Evolutionary conservation across 2,888 invertebrate genomes (phyloP).

Genomic region (Uloborus plumipes): DNA sequence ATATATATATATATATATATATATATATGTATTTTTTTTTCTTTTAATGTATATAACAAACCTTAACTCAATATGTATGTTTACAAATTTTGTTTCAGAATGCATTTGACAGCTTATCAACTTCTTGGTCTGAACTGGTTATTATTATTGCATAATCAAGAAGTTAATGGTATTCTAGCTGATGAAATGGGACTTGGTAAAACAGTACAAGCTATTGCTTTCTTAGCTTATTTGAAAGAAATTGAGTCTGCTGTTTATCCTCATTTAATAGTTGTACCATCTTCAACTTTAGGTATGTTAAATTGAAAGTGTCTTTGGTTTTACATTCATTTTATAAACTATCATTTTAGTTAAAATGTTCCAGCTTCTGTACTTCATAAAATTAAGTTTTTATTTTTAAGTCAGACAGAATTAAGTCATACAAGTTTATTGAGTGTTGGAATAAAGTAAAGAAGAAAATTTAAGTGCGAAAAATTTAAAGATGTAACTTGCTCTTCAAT

Average conservation of each 20-base stretch:
- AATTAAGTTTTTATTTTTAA: too few species aligned
- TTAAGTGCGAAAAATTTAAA: too few species aligned
- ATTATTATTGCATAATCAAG: conserved; percentile 87
- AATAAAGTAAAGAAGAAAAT: too few species aligned
- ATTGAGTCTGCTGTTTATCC: conserved; percentile 78
- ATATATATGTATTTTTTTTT: too few species aligned
- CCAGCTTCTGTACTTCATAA: too few species aligned
- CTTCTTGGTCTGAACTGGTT: conserved; percentile 94
- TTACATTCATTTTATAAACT: not conserved
- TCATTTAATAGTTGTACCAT: conserved; percentile 95
- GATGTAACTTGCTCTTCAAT: too few species aligned
- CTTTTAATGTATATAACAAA: too few species aligned
- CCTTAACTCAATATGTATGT: not conserved
- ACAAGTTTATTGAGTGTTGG: too few species aligned
- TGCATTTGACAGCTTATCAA: conserved; percentile 87
- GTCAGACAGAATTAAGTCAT: too few species aligned
- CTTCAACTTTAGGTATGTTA: conserved; percentile 86
- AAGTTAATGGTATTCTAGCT: conserved; percentile 93
- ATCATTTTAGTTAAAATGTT: not conserved
- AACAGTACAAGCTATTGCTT: conserved; percentile 92
- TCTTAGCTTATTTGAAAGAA: conserved; percentile 89
- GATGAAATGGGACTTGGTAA: conserved; percentile 98
- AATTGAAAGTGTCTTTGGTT: too few species aligned
- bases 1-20: too few species aligned
- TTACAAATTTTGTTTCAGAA: conserved; percentile 72